Conservation (phyloP, 2,113 vertebrate genomes). For the Microtus montanus region DNA sequence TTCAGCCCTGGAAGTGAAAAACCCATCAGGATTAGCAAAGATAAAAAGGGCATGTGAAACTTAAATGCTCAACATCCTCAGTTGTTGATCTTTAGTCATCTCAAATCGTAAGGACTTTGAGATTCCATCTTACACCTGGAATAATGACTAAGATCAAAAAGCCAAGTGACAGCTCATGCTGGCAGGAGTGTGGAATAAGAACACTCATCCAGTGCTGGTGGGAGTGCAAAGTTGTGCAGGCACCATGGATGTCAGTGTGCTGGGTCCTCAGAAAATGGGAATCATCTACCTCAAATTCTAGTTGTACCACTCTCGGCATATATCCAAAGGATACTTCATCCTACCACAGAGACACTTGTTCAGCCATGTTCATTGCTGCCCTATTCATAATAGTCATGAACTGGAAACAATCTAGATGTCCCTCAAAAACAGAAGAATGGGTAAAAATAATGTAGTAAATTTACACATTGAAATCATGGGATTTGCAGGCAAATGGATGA, state of each 20-base stretch:
- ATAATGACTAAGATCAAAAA: not conserved
- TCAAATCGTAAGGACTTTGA: not conserved
- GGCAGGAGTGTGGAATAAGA: not conserved
- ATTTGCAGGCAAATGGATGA: not conserved
- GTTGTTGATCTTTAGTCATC: no score
- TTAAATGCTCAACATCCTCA: not conserved
- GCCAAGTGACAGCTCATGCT: not conserved
- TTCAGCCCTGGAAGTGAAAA: slow-evolving; percentile 63
- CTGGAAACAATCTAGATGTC: not conserved
- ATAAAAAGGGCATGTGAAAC: not conserved
- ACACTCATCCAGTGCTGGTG: not conserved
- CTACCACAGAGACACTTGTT: not conserved
- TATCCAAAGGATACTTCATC: not conserved
- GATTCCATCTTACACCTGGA: not conserved
- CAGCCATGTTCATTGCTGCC: not conserved
- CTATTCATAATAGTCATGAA: not conserved
- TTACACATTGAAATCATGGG: not conserved
- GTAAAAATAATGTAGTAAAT: not conserved
- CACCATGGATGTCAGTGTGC: not conserved
- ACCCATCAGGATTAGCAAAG: not conserved
- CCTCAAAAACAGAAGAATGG: not conserved
- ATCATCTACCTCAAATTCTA: not conserved
- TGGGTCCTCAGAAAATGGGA: not conserved
- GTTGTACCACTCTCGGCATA: not conserved
- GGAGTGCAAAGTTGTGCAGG: not conserved